Conservation (phyloP, 1,140 invertebrate species). For the Anastatus disparis region DNA sequence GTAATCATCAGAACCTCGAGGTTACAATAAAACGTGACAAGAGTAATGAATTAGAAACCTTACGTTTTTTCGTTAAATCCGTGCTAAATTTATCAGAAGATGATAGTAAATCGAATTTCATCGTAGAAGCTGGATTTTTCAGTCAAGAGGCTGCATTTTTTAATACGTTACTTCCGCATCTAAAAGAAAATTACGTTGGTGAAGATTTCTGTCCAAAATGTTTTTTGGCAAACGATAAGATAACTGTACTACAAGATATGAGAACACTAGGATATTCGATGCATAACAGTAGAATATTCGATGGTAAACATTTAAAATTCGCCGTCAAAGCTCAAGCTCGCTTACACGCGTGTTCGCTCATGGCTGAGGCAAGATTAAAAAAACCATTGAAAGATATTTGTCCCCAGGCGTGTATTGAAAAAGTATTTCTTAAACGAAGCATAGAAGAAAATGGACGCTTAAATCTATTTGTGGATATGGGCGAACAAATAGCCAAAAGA, state of each 20-base stretch:
- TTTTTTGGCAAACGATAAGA: conserved; percentile 60
- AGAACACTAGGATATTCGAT: conserved; percentile 54
- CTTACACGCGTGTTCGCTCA: conserved; percentile 69
- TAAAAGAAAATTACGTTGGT: background rate
- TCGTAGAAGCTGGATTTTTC: background rate
- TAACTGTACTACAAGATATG: conserved; percentile 66
- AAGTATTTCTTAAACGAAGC: background rate
- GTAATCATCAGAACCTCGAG: background rate
- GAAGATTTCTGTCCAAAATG: conserved; percentile 54
- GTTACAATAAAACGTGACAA: background rate
- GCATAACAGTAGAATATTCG: conserved; percentile 54
- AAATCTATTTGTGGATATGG: background rate
- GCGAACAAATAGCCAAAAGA: background rate
- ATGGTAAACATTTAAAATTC: conserved; percentile 63
- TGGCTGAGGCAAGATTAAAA: conserved; percentile 63
- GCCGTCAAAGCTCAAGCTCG: conserved; percentile 66
- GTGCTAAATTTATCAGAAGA: background rate
- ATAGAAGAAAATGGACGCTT: background rate
- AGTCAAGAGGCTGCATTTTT: background rate
- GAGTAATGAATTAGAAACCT: background rate
- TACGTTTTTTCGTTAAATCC: background rate
- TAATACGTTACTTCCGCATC: background rate
- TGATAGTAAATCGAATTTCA: background rate
- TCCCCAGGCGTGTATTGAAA: conserved; percentile 46
- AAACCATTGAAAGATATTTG: conserved; percentile 42